Base-by-base conservation (phyloP, 2,113 vertebrate genomes). In the Eulemur macaco region DNA sequence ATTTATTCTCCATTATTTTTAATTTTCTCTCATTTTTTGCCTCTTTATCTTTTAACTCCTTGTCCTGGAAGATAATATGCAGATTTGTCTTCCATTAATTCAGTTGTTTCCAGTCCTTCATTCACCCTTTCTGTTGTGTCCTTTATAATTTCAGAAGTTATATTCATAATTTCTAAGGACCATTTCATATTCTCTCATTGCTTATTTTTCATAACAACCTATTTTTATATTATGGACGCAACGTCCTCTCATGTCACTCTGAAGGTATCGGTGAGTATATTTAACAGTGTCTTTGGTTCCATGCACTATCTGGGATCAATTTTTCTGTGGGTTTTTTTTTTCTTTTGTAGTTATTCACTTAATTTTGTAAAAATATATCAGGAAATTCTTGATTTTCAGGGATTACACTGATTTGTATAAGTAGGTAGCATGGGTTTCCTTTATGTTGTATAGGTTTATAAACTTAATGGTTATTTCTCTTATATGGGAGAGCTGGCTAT, bases 51-150 rank as follows among this genome's bases (percentile, higher is more conserved):
- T 64, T 86, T 87, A n/a, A 29, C 31, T 66, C 73, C 45, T 84
- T 10, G 14, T 82, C 83, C 47, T 3, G 4, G 37, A 34, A 80
- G 29, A 39, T 56, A 66, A 66, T 3, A 74, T 17, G 45, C 31
- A 95, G 37, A 81, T 92, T 81, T 80, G 52, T 92, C 74, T 27
- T 91, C 77, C 68, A 47, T 47, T 64, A 92, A 74, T 82, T 87
- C 23, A 56, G 20, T 37, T 91, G 45, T 81, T 81, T 81, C 83
- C 45, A 56, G 23, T 81, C 47, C 86, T 39, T 86, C 84, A 69
- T 54, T 81, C 47, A 74, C 29, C 17, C 56, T 81, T 52, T 29
- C 14, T 31, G 56, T 60, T 82, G 29, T 60, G 56, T 37, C 58
- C 37, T 87, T 64, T 78, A 50, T 90, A 77, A 77, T 85, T 78